These are phyloP conservation scores for Vidua macroura DNA, from an alignment of 2,113 vertebrate species.

Conservation along the genomic window DNA sequence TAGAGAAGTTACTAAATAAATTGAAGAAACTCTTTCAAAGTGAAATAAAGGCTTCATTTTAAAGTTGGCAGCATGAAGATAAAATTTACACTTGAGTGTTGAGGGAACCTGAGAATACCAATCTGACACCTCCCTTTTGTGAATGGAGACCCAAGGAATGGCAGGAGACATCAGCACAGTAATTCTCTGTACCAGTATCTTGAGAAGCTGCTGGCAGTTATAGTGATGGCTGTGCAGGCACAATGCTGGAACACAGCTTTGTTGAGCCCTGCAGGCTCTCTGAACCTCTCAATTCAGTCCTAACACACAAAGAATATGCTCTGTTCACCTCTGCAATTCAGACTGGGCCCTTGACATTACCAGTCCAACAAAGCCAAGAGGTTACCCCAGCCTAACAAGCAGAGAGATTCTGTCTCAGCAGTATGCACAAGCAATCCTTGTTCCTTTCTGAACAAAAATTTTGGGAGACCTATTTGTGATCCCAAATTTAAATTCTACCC, in stretches of 20 bases:
- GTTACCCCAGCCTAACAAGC: not conserved
- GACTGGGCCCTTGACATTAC: not conserved
- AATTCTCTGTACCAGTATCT: not conserved
- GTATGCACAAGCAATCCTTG: slow-evolving; percentile 13
- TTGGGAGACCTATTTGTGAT: slow-evolving; percentile 29
- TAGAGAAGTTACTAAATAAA: not conserved
- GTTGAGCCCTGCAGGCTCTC: not conserved
- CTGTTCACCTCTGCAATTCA: not conserved
- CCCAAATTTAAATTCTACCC: slow-evolving; percentile 40
- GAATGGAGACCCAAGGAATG: not conserved
- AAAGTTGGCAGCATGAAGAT: not conserved
- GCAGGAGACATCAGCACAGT: not conserved
- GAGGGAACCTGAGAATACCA: not conserved
- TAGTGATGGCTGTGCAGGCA: not conserved
- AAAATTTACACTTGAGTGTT: not conserved
- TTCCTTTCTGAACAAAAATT: not conserved
- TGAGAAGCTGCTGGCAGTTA: not conserved
- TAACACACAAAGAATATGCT: not conserved
- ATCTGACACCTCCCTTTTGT: not conserved
- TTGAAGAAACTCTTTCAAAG: not conserved
- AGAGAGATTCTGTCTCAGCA: not conserved
- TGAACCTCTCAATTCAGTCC: not conserved
- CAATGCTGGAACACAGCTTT: not conserved
- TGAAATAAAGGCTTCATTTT: not conserved
- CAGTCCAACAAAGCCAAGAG: not conserved